Conservation (phyloP, 2,797 vertebrate species). For the Tenualosa ilisha region DNA sequence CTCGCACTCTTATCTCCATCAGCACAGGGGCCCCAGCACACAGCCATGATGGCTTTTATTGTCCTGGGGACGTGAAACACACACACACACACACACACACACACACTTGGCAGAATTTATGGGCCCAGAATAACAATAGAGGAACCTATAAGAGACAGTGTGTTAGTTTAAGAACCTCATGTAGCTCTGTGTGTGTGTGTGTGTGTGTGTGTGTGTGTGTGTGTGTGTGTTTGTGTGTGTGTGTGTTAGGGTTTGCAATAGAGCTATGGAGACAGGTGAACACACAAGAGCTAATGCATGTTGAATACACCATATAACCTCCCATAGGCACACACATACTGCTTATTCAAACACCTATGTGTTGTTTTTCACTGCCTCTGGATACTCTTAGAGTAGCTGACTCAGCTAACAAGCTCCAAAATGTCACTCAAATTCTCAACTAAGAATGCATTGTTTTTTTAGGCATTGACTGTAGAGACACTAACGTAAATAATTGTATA, state of each 20-base stretch:
- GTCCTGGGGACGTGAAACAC: slow-evolving; percentile 50
- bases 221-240: neutral
- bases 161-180: slow-evolving; percentile 48
- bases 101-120: slow-evolving; percentile 46
- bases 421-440: too few species aligned
- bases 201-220: slow-evolving; percentile 6
- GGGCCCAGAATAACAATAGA: slow-evolving; percentile 46
- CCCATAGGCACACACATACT: neutral
- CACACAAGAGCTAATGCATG: neutral
- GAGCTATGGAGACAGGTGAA: too few species aligned
- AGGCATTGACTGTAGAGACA: too few species aligned
- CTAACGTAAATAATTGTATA: too few species aligned
- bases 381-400: neutral
- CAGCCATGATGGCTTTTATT: slow-evolving; percentile 48
- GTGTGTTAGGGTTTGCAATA: neutral
- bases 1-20: slow-evolving; percentile 58
- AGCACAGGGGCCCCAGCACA: slow-evolving; percentile 45
- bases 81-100: slow-evolving; percentile 4
- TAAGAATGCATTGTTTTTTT: too few species aligned
- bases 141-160: slow-evolving; percentile 33
- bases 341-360: neutral
- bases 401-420: too few species aligned
- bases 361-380: neutral
- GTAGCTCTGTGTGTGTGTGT: slow-evolving; percentile 4
- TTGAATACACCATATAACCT: neutral